phyloP scores from a whole-genome alignment of 2,797 vertebrate genomes.

The Onychomys arenicola region DNA sequence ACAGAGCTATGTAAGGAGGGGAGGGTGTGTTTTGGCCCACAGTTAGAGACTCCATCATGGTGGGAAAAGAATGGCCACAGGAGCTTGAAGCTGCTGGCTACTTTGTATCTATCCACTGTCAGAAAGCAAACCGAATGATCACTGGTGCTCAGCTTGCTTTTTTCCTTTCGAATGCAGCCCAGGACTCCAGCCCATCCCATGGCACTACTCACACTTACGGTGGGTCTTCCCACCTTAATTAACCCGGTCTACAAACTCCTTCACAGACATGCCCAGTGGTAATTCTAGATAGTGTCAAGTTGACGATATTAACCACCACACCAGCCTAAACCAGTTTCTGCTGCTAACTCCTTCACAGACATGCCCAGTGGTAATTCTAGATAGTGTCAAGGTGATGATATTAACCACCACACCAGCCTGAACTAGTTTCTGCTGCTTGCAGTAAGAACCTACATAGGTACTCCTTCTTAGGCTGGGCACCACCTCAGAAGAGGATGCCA shows the following conservation, averaged over 20 bases:
- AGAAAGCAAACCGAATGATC: neutral
- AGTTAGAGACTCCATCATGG: neutral
- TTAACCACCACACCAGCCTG: neutral
- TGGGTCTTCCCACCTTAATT: neutral
- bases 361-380: neutral
- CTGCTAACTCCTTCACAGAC: neutral
- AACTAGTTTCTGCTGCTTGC: neutral
- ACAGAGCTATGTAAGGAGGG: neutral
- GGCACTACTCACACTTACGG: neutral
- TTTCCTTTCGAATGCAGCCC: neutral
- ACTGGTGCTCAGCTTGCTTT: too few species aligned
- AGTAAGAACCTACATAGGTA: neutral
- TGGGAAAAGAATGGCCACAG: fast-evolving
- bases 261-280: neutral
- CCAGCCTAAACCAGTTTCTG: neutral
- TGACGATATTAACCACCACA: neutral
- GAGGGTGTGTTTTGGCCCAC: neutral
- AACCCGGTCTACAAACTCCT: neutral
- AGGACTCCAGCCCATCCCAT: neutral
- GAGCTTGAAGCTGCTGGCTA: neutral
- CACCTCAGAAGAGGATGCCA: neutral
- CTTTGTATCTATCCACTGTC: neutral
- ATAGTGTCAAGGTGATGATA: neutral
- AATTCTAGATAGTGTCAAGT: neutral
- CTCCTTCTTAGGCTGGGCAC: neutral